Percentiles rank a stretch among this genome's conserved stretches.
phyloP scores from a whole-genome alignment of 2,113 vertebrate genomes.

The Mus spicilegus region DNA sequence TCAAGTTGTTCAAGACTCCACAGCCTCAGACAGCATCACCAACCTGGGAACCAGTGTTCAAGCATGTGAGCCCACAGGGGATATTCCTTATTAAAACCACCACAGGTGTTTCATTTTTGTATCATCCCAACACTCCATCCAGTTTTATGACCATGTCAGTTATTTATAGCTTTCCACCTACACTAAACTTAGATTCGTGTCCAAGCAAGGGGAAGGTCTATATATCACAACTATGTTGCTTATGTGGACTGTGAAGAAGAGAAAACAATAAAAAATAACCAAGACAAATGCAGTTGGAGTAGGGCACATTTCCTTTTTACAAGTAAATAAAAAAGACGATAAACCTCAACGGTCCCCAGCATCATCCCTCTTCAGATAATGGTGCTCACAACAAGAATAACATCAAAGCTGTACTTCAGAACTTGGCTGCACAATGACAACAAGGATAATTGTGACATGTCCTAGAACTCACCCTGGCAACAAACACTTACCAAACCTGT shows the following conservation, averaged over 20 bases:
- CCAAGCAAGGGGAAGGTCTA: not conserved
- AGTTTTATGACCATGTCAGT: constrained; percentile 40
- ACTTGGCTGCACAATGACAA: not conserved
- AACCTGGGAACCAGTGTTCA: not conserved
- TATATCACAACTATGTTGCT: not conserved
- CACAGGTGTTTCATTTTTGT: constrained; percentile 22
- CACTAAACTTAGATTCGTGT: constrained; percentile 7
- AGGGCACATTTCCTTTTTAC: constrained; percentile 1
- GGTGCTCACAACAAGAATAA: not conserved
- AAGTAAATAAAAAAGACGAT: not conserved
- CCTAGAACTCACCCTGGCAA: not conserved
- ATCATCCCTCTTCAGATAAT: not conserved
- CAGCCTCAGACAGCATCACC: not conserved
- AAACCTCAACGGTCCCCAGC: not conserved
- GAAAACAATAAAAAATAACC: not conserved
- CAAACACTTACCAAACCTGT: constrained; percentile 17
- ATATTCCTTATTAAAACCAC: not conserved
- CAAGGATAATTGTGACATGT: not conserved
- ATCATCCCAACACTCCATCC: not conserved
- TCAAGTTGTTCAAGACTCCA: not conserved
- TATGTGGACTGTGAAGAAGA: not conserved
- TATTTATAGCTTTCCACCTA: constrained; percentile 43
- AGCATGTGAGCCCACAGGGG: not conserved
- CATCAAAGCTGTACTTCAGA: not conserved
- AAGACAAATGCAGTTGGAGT: not conserved